A percentile compares a stretch with the other conserved stretches of the same genome.
Evolutionary conservation across 2,797 vertebrate species (phyloP).

Genomic region (Hydrolagus colliei): DNA sequence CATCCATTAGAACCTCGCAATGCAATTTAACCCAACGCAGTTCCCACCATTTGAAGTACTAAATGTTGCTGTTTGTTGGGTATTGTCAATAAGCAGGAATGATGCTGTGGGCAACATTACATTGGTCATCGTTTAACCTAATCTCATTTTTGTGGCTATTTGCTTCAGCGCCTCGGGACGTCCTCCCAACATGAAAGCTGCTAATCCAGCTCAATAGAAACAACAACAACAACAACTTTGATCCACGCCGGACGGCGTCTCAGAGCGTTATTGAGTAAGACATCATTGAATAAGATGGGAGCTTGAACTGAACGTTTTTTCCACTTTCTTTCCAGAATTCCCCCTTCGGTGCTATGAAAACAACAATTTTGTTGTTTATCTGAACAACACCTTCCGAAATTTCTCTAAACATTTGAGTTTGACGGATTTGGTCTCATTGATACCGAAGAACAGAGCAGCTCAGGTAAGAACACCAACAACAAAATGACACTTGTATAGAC

Average conservation of each 20-base stretch:
- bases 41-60: background rate
- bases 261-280: too few relatives aligned
- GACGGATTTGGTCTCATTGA: background rate
- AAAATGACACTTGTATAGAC: too few relatives aligned
- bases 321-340: background rate
- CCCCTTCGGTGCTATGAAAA: conserved; percentile 17
- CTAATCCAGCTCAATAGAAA: too few relatives aligned
- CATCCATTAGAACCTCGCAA: background rate
- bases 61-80: background rate
- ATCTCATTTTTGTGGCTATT: background rate
- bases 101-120: background rate
- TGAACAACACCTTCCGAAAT: background rate
- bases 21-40: background rate
- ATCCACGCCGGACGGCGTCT: too few relatives aligned
- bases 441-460: background rate
- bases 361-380: conserved; percentile 7
- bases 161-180: too few relatives aligned
- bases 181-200: too few relatives aligned
- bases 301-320: background rate
- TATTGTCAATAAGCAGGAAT: background rate
- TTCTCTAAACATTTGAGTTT: background rate
- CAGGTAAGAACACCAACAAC: too few relatives aligned
- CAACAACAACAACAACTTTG: too few relatives aligned
- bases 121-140: background rate
- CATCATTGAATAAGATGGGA: too few relatives aligned